phyloP scores from a whole-genome alignment of 2,888 invertebrate genomes.

The Selenia dentaria region DNA sequence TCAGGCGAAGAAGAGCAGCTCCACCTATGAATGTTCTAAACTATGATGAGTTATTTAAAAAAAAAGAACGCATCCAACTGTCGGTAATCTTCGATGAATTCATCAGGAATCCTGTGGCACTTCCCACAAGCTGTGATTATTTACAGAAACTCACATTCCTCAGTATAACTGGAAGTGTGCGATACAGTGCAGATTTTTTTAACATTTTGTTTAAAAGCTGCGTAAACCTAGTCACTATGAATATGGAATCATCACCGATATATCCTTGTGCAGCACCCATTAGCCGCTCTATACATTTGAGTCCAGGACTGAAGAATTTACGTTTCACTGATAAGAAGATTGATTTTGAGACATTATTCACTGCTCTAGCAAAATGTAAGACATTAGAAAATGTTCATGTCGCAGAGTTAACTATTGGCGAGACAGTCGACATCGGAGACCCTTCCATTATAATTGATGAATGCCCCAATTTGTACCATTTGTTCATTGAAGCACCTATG shows the following conservation, averaged over 20 bases:
- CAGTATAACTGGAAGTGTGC: slow-evolving; percentile 53
- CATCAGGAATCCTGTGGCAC: slow-evolving; percentile 41
- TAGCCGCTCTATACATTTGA: slow-evolving; percentile 48
- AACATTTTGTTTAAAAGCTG: slow-evolving; percentile 58
- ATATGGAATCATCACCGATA: slow-evolving; percentile 46
- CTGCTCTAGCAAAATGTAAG: slow-evolving; percentile 54
- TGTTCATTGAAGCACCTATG: slow-evolving; percentile 51
- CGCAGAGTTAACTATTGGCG: slow-evolving; percentile 41
- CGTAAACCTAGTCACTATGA: slow-evolving; percentile 56
- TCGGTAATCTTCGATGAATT: slow-evolving; percentile 46
- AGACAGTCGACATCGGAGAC: slow-evolving; percentile 44
- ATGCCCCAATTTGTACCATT: slow-evolving; percentile 58
- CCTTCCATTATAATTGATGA: slow-evolving; percentile 51
- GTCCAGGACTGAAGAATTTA: slow-evolving; percentile 58
- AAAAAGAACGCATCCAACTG: slow-evolving; percentile 46
- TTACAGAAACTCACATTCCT: slow-evolving; percentile 65
- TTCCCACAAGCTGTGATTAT: slow-evolving; percentile 48
- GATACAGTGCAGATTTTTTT: slow-evolving; percentile 59
- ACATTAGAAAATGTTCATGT: slow-evolving; percentile 65
- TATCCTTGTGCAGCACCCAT: slow-evolving; percentile 45
- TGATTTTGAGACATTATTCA: slow-evolving; percentile 54
- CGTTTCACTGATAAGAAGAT: slow-evolving; percentile 56
- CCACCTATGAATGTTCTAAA: slow-evolving; percentile 45
- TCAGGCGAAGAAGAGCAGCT: slow-evolving; percentile 43
- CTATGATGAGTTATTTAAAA: slow-evolving; percentile 55